phyloP scores from a whole-genome alignment of 2,797 vertebrate species.

The Taeniopygia guttata region DNA sequence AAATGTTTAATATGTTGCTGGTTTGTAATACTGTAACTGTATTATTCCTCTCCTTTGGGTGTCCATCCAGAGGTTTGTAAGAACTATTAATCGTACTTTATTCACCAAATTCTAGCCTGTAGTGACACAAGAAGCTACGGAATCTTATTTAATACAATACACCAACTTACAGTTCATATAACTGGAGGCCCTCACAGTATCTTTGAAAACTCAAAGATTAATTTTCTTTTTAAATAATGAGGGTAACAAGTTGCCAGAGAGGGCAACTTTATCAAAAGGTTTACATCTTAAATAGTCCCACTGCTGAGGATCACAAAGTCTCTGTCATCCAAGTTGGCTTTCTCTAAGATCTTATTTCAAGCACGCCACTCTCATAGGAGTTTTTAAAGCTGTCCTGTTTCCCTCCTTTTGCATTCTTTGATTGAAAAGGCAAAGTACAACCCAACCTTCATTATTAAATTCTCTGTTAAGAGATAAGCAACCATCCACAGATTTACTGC shows the following conservation, averaged over 20 bases:
- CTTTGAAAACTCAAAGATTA: neutral
- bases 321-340: neutral
- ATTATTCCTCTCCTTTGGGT: constrained; percentile 33
- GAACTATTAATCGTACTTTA: neutral
- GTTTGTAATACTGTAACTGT: neutral
- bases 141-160: neutral
- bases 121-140: constrained; percentile 6
- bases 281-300: neutral
- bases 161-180: neutral
- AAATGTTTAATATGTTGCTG: neutral
- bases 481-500: neutral
- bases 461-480: neutral
- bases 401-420: neutral
- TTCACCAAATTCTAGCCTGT: neutral
- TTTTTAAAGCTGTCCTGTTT: neutral
- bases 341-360: neutral
- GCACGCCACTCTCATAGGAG: neutral
- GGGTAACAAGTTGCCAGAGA: neutral
- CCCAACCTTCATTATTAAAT: neutral
- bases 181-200: neutral
- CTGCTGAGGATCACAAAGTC: neutral
- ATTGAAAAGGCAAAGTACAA: neutral
- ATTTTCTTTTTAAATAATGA: neutral
- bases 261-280: neutral
- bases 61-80: neutral